Evolutionary conservation across 2,797 vertebrate genomes (phyloP), one percentile per base, ranked within the genome.

Genomic region (Enteromius anoplus): DNA sequence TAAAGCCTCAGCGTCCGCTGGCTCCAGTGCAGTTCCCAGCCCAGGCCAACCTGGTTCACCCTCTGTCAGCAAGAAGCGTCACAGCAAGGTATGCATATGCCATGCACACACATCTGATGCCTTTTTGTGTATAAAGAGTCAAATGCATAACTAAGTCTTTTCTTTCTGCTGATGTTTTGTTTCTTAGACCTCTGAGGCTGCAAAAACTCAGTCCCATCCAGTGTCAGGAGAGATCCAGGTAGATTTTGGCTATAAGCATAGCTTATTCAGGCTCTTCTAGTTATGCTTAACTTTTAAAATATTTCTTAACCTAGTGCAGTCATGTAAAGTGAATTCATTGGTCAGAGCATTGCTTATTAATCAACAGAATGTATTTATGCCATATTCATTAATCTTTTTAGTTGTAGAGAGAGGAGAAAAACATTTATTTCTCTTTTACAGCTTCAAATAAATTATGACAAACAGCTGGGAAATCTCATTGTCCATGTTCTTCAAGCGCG

Each of bases 211-310:
- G 88, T 93, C 95, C 62, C 96, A 98, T 86, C 95, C 95, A 14
- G 91, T 99, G 90, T 97, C 96, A n/a, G 98, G 98, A 91, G 98
- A 99, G 92, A 97, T 99, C 91, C 98, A 99, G 97, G 98, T 99
- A 93, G 66, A 83, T 64, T 62, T 58, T 3, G 11, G 23, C 47
- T 40, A 23, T 68, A 66, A 53, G 3, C 19, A 9, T 66, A 49
- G 62, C 76, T 78, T 45, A 32, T 64, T 49, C 3, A 65, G 45
- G 5, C 12, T 58, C 7, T 37, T 75, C 2, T 40, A 40, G 32
- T 34, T 17, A 10, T 14, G 19, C 49, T 66, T 19, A 40, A 9
- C 64, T 73, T 19, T 45, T n/a, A n/a, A 73, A 73, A 53, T 53
- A 53, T 34, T 53, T 58, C 1, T 40, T 23, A 7, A 23, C 0